Percentiles rank a stretch among this genome's conserved stretches.
Conservation (phyloP, 2,888 invertebrate species). For the Caenorhabditis sp. region DNA sequence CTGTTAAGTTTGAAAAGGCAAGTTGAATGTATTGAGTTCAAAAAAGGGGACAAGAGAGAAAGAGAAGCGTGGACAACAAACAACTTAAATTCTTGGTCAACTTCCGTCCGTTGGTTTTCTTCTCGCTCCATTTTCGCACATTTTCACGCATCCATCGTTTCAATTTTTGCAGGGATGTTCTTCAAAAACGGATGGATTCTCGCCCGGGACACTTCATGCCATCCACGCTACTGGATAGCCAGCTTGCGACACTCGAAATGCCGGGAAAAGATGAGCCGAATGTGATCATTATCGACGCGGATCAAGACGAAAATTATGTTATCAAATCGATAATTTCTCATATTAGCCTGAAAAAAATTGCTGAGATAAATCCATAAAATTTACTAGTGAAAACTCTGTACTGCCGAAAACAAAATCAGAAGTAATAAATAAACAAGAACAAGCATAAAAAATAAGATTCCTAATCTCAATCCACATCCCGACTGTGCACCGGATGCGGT, state of each 20-base stretch:
- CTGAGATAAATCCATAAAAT: neutral
- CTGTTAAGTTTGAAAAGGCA: constrained; percentile 49
- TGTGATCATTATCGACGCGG: constrained; percentile 40
- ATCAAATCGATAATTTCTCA: constrained; percentile 11
- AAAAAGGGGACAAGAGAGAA: constrained; percentile 7
- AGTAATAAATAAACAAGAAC: constrained; percentile 25
- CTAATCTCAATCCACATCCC: constrained; percentile 56
- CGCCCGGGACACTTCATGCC: constrained; percentile 63
- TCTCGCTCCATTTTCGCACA: constrained; percentile 22
- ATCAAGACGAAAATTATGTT: neutral
- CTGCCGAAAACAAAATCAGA: neutral
- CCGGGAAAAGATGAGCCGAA: constrained; percentile 34
- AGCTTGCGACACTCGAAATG: constrained; percentile 54
- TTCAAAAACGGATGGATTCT: constrained; percentile 36
- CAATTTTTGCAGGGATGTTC: constrained; percentile 55
- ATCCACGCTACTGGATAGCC: constrained; percentile 45
- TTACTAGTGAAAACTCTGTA: neutral
- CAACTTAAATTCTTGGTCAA: constrained; percentile 42
- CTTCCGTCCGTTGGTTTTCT: constrained; percentile 39
- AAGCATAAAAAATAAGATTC: neutral
- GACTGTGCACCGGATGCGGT: constrained; percentile 90
- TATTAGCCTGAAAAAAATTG: neutral
- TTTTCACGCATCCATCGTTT: constrained; percentile 42
- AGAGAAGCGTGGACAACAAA: constrained; percentile 40
- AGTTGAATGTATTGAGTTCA: constrained; percentile 22